Conservation (phyloP, 1,140 invertebrate species). For the Myzus persicae region DNA sequence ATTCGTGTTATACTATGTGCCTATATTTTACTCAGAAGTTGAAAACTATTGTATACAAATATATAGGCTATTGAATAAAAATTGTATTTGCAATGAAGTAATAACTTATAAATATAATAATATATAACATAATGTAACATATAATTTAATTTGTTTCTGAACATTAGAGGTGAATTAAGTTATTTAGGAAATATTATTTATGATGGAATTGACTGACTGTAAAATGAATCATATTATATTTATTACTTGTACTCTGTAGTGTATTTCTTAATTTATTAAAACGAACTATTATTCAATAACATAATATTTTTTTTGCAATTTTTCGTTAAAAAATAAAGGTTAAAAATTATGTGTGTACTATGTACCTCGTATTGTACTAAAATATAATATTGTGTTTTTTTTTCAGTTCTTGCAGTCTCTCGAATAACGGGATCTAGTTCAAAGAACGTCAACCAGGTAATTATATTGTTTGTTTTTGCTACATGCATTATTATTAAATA, state of each 20-base stretch:
- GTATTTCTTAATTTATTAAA: not conserved
- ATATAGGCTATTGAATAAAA: not conserved
- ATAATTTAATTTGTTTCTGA: not conserved
- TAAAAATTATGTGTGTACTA: not conserved
- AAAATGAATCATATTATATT: not conserved
- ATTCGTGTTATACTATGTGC: not conserved
- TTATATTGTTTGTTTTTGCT: not conserved
- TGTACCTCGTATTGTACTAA: not conserved
- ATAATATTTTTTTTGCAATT: not conserved
- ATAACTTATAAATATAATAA: not conserved
- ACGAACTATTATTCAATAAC: not conserved
- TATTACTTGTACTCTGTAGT: too few species aligned
- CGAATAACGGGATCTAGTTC: not conserved
- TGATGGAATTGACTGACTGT: not conserved
- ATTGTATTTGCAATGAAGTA: not conserved
- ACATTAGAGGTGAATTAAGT: not conserved
- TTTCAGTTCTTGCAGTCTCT: slow-evolving; percentile 40
- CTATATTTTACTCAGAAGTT: not conserved
- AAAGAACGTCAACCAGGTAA: slow-evolving; percentile 41
- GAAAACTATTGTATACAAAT: not conserved
- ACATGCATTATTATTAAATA: not conserved
- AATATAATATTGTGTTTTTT: not conserved
- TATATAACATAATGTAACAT: not conserved
- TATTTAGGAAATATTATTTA: not conserved
- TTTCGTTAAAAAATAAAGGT: not conserved